Conservation (phyloP, 2,888 invertebrate species). For the Liposcelis brunnea region DNA sequence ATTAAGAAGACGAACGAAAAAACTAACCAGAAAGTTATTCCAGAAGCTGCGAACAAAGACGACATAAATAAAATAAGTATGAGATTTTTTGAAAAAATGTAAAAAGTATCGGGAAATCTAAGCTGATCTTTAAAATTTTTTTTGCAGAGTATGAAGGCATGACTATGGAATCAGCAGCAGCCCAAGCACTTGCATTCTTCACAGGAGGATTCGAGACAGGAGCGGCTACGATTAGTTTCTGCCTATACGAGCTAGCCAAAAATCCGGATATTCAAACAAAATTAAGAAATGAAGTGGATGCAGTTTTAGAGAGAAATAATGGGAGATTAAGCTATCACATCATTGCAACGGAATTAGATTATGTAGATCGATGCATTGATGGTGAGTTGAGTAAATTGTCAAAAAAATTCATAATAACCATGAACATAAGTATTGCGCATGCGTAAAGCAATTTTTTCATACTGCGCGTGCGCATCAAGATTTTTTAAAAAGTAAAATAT, state of each 20-base stretch:
- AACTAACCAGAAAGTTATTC: neutral
- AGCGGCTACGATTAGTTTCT: conserved; percentile 6
- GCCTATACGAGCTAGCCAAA: conserved; percentile 3
- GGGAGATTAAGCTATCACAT: conserved; percentile 2
- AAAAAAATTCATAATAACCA: too few relatives aligned
- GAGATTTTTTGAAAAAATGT: neutral
- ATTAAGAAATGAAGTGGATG: conserved; percentile 4
- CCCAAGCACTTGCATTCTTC: conserved; percentile 5
- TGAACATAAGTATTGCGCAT: too few relatives aligned
- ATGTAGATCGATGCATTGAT: conserved; percentile 4
- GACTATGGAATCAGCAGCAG: conserved; percentile 8
- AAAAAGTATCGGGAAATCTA: neutral
- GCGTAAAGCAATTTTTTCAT: too few relatives aligned
- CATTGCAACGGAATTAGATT: conserved; percentile 2
- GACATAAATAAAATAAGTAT: conserved; percentile 5
- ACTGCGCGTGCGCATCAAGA: too few relatives aligned
- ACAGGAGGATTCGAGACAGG: conserved; percentile 6
- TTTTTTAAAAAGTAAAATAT: too few relatives aligned
- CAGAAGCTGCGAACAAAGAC: neutral
- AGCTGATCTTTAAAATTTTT: neutral
- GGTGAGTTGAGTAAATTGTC: neutral
- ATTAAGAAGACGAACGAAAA: neutral
- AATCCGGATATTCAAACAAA: conserved; percentile 5
- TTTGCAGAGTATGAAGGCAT: conserved; percentile 1
- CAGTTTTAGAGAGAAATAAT: conserved; percentile 4